Evolutionary conservation across 2,797 vertebrate genomes (phyloP).

Genomic region (Spinus olivaceus): DNA sequence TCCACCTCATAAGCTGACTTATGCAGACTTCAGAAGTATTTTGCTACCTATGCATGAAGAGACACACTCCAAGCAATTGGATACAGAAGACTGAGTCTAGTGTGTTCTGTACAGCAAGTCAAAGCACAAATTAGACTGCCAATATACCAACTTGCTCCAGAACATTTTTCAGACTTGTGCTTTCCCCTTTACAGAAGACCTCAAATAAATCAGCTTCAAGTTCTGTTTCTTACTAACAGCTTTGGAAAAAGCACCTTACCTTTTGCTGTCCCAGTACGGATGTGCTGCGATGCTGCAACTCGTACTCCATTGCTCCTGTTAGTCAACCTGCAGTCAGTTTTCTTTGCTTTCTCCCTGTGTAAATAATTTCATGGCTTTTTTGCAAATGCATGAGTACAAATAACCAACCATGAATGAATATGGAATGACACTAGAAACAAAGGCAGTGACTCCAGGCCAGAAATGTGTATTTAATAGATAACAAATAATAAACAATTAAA

Average conservation of each 20-base stretch:
- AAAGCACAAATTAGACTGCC: background rate
- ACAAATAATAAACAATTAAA: background rate
- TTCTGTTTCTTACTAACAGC: background rate
- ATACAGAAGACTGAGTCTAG: background rate
- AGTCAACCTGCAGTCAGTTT: constrained; percentile 66
- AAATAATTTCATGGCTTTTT: constrained; percentile 6
- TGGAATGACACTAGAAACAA: background rate
- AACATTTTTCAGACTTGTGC: background rate
- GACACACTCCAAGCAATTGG: background rate
- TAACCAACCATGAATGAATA: background rate
- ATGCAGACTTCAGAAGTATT: background rate
- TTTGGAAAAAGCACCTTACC: constrained; percentile 62
- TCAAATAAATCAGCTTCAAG: background rate
- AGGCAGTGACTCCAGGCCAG: background rate
- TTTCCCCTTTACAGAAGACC: background rate
- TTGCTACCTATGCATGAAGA: background rate
- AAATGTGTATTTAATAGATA: background rate
- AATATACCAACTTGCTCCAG: background rate
- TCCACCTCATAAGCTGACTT: background rate
- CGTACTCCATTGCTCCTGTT: constrained; percentile 76
- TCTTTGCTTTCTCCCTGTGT: constrained; percentile 79
- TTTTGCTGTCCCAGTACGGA: constrained; percentile 69
- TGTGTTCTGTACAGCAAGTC: background rate
- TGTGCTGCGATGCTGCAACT: constrained; percentile 71
- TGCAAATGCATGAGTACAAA: background rate